A percentile compares a stretch with the other conserved stretches of the same genome.
phyloP scores from a whole-genome alignment of 2,113 vertebrate genomes.

The Platichthys flesus region DNA sequence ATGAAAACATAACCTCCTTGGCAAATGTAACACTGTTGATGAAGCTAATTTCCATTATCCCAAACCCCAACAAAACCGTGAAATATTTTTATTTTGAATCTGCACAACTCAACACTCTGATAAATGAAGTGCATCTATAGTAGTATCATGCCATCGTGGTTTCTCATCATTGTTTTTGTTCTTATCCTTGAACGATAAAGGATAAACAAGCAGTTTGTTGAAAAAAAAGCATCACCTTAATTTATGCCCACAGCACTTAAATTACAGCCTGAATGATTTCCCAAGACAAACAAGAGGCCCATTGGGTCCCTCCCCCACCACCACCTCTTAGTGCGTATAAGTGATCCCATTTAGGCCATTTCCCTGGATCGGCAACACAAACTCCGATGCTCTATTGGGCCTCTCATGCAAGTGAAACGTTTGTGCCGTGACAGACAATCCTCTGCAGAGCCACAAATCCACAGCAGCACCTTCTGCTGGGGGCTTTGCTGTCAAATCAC shows the following conservation, averaged over 20 bases:
- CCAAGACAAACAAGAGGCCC: not conserved
- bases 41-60: too few relatives aligned
- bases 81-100: too few relatives aligned
- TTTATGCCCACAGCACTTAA: slow-evolving; percentile 1
- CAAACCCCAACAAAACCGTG: too few relatives aligned
- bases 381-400: slow-evolving; percentile 38
- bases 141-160: not conserved
- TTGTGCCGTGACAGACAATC: slow-evolving; percentile 48
- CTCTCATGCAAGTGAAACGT: slow-evolving; percentile 56
- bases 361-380: slow-evolving; percentile 44
- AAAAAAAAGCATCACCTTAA: not conserved
- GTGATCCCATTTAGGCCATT: slow-evolving; percentile 51
- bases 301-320: slow-evolving; percentile 23
- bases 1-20: too few relatives aligned
- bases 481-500: slow-evolving; percentile 16
- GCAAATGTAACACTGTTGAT: too few relatives aligned
- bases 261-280: slow-evolving; percentile 23
- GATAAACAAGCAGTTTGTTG: not conserved
- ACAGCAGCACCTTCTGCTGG: slow-evolving; percentile 25
- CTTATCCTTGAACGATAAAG: not conserved
- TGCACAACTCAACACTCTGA: not conserved
- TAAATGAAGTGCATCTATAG: not conserved
- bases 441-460: slow-evolving; percentile 28
- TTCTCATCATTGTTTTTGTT: not conserved
- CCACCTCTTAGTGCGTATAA: slow-evolving; percentile 32